Percentiles rank a stretch among this genome's conserved stretches.
Evolutionary conservation across 92 coral and sea anemone genomes (phyloP).

Genomic region (Actinostola sp.): DNA sequence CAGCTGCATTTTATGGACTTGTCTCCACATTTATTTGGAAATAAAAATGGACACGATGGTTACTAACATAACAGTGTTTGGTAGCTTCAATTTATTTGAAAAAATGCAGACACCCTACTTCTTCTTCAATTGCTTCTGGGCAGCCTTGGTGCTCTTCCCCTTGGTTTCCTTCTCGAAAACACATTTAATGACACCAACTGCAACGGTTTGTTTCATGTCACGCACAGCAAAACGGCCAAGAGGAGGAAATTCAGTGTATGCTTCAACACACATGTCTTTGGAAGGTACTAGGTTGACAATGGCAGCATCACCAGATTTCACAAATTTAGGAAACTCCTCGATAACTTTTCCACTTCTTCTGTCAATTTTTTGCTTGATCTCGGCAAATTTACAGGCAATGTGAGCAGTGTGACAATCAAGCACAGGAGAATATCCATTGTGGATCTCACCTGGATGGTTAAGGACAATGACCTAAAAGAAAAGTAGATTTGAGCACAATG

Average conservation of each 20-base stretch:
- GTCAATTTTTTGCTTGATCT: slow-evolving; percentile 80
- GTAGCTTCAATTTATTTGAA: neutral
- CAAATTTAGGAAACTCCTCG: slow-evolving; percentile 64
- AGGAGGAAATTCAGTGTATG: slow-evolving; percentile 66
- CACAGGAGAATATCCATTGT: slow-evolving; percentile 88
- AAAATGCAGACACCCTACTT: slow-evolving; percentile 32
- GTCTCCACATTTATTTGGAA: neutral
- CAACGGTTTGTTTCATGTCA: slow-evolving; percentile 99
- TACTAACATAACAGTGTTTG: neutral
- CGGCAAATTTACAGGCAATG: slow-evolving; percentile 93
- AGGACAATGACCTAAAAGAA: slow-evolving; percentile 89
- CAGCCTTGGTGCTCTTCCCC: slow-evolving; percentile 87
- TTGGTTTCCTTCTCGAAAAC: slow-evolving; percentile 45
- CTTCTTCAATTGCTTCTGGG: slow-evolving; percentile 82
- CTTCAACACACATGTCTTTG: slow-evolving; percentile 88
- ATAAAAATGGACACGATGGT: neutral
- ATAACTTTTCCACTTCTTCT: slow-evolving; percentile 76
- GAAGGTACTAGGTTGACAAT: slow-evolving; percentile 59
- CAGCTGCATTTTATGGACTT: neutral
- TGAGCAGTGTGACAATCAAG: slow-evolving; percentile 98
- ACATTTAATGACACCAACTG: slow-evolving; percentile 88
- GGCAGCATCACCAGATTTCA: slow-evolving; percentile 92
- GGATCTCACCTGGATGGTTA: slow-evolving; percentile 96
- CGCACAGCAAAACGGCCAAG: slow-evolving; percentile 99
- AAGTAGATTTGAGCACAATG: too few species aligned